Percentiles rank a stretch among this genome's conserved stretches.
phyloP scores from a whole-genome alignment of 1,140 invertebrate genomes.

The Probaryconus sp. region DNA sequence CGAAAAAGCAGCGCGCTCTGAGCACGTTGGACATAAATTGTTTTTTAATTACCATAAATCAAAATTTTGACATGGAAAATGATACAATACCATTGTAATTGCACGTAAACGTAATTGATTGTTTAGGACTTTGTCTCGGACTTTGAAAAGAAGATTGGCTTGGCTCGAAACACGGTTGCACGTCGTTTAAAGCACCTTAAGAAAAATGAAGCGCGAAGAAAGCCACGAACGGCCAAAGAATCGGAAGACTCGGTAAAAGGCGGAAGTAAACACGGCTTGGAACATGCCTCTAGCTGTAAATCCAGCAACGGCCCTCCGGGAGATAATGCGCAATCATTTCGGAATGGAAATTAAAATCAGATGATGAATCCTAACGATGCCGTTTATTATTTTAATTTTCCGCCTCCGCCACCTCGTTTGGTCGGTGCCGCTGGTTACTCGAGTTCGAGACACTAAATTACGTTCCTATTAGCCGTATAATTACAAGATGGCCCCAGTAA shows the following conservation, averaged over 20 bases:
- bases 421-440: constrained; percentile 69
- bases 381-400: constrained; percentile 80
- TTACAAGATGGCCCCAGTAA: constrained; percentile 79
- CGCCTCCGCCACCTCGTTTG: constrained; percentile 69
- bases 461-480: constrained; percentile 79
- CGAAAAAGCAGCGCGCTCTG: constrained; percentile 5
- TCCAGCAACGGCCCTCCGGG: constrained; percentile 69
- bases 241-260: constrained; percentile 51
- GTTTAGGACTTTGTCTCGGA: not conserved
- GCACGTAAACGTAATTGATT: no score
- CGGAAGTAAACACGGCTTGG: constrained; percentile 60
- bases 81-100: no score
- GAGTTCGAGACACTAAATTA: constrained; percentile 79
- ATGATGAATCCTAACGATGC: constrained; percentile 80
- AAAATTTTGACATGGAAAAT: not conserved
- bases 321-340: constrained; percentile 79
- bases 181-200: not conserved
- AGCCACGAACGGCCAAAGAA: constrained; percentile 40
- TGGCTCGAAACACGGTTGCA: constrained; percentile 28
- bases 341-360: constrained; percentile 80
- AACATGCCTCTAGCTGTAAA: constrained; percentile 71
- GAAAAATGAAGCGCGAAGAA: constrained; percentile 17
- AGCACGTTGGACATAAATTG: constrained; percentile 6
- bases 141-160: constrained; percentile 11
- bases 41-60: constrained; percentile 16